Percentiles rank a stretch among this genome's conserved stretches.
phyloP scores from a whole-genome alignment of 2,113 vertebrate species.

The Madoqua kirkii region DNA sequence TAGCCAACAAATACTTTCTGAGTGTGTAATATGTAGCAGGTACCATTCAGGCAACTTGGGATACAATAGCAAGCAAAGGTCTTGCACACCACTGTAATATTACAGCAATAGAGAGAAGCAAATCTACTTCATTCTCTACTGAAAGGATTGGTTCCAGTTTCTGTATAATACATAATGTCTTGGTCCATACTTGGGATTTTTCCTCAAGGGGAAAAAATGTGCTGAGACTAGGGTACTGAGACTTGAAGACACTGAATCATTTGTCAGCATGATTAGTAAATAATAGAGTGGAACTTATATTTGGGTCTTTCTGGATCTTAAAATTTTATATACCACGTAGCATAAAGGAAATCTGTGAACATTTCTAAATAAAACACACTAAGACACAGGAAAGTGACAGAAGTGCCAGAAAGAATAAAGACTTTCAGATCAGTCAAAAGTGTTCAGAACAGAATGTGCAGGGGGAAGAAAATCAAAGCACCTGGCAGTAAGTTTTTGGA shows the following conservation, averaged over 20 bases:
- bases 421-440: background rate
- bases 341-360: background rate
- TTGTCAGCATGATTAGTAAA: conserved; percentile 1
- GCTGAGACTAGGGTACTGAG: background rate
- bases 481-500: background rate
- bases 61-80: background rate
- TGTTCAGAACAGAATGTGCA: background rate
- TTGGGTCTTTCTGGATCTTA: background rate
- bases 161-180: background rate
- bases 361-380: conserved; percentile 19
- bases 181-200: background rate
- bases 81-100: background rate
- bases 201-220: background rate
- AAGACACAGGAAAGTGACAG: background rate
- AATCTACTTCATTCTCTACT: background rate
- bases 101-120: background rate
- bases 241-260: background rate
- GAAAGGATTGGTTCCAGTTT: background rate
- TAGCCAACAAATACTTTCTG: background rate
- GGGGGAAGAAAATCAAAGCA: background rate
- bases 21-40: background rate
- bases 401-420: background rate
- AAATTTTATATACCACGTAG: background rate
- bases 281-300: background rate
- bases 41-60: background rate